Base-by-base conservation (phyloP, 2,888 invertebrate species). In the Lochmaea crataegi region DNA sequence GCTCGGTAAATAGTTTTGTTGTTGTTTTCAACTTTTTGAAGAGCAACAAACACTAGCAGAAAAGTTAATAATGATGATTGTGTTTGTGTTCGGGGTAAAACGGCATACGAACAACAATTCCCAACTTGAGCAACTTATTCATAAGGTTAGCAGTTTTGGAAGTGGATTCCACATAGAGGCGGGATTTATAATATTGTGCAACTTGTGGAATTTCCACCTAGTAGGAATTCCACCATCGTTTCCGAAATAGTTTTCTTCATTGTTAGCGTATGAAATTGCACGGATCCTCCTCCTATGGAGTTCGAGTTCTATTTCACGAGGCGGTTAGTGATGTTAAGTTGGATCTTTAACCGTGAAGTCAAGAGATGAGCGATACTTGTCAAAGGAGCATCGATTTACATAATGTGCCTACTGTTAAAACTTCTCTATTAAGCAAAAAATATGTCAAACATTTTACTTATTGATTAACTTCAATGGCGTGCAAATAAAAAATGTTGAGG, bases 221-320 rank as follows among this genome's bases (percentile, higher is more conserved):
- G 71, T 71, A 51, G 74, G 68, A 74, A 74, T 74, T 74, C 61
- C 48, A 65, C 60, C 65, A 58, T 65, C 42, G 63, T 45, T 65
- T 71, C 65, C 51, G 53, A 65, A 71, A 74, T 74, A 74, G 74
- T 74, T 71, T 53, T 18, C 53, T 42, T 74, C 68, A 68, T 60
- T 71, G 68, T 74, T 74, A 48, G 67, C 45, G 32, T 60, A 67
- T 67, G 58, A 67, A 67, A 67, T 67, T 57, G 14, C 16, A 45
- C 32, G 26, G n/a, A 1, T 56, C 58, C 58, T 22, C 6, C 32
- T 12, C 58, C 22, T 26, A 26, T 14, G 12, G 1, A 45, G 42
- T 45, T 45, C 12, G 6, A 32, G 32, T 32, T 32, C 32, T 32
- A 7, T 32, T 32, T 32, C 32, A 7, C 32, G 32, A 32, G 32